Percentiles rank a stretch among this genome's conserved stretches.
Evolutionary conservation across 2,888 invertebrate genomes (phyloP).

Genomic region (Ectobius pallidus): DNA sequence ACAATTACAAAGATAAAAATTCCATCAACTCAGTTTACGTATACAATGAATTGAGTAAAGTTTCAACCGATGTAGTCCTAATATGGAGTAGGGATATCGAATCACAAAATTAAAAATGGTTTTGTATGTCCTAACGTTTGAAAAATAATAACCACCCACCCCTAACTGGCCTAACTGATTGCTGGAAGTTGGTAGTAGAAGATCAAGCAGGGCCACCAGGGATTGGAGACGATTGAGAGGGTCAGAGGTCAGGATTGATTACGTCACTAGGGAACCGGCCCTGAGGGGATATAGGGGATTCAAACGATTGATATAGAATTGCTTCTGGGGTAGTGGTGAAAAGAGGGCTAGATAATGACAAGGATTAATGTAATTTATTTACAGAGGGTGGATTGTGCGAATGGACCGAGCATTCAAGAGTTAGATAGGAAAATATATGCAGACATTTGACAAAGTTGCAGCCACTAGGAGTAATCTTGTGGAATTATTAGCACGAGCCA

Average conservation of each 20-base stretch:
- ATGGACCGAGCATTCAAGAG: slow-evolving; percentile 2
- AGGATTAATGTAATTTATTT: slow-evolving; percentile 22
- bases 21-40: too few species aligned
- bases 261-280: slow-evolving; percentile 10
- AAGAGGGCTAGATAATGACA: slow-evolving; percentile 13
- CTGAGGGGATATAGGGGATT: slow-evolving; percentile 11
- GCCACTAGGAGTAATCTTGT: neutral
- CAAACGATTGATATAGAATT: slow-evolving; percentile 21
- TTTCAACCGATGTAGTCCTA: too few species aligned
- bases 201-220: slow-evolving; percentile 3
- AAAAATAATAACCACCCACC: neutral
- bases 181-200: neutral
- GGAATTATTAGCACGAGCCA: neutral
- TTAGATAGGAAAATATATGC: slow-evolving; percentile 3
- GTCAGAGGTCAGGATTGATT: slow-evolving; percentile 18
- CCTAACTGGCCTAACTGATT: slow-evolving; percentile 17
- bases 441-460: neutral
- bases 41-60: too few species aligned
- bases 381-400: slow-evolving; percentile 6
- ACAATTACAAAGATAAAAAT: too few species aligned
- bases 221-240: neutral
- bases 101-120: too few species aligned
- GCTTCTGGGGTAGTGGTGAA: slow-evolving; percentile 18
- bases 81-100: too few species aligned
- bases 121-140: neutral